A percentile compares a stretch with the other conserved stretches of the same genome.
These are phyloP conservation scores for Rugalucina vietnamica DNA, from an alignment of 2,888 invertebrate species.

Conservation along the genomic window DNA sequence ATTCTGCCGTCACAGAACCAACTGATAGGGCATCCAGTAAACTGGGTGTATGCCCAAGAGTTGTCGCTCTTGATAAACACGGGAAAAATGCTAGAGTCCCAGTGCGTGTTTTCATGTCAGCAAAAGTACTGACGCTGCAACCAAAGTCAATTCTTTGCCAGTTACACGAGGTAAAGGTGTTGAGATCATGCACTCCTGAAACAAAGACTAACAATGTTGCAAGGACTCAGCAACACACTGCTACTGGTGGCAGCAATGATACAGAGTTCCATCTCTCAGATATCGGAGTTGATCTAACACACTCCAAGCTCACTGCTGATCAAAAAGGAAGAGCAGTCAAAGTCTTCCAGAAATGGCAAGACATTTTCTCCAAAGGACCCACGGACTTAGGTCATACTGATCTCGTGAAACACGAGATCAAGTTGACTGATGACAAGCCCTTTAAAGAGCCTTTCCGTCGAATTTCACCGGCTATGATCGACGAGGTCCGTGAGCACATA, in stretches of 20 bases:
- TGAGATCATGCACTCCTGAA: neutral
- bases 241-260: neutral
- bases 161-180: constrained; percentile 18
- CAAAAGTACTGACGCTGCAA: constrained; percentile 15
- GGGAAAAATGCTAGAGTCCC: constrained; percentile 28
- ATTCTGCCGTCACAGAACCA: constrained; percentile 21
- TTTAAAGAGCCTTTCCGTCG: constrained; percentile 26
- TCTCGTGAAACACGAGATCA: constrained; percentile 18
- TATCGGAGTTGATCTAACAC: neutral
- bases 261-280: neutral
- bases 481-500: constrained; percentile 25
- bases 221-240: neutral
- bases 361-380: constrained; percentile 1
- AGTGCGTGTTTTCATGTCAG: constrained; percentile 21
- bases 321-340: constrained; percentile 8
- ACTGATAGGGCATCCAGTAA: neutral
- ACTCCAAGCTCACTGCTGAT: neutral
- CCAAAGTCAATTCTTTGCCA: constrained; percentile 8
- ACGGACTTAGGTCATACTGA: constrained; percentile 19
- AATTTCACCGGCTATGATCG: constrained; percentile 13
- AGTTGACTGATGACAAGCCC: constrained; percentile 15
- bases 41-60: constrained; percentile 11
- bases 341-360: constrained; percentile 19
- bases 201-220: neutral
- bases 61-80: constrained; percentile 19